Evolutionary conservation across 2,888 invertebrate species (phyloP), one percentile per base, ranked within the genome.

Genomic region (Physocephala rufipes): DNA sequence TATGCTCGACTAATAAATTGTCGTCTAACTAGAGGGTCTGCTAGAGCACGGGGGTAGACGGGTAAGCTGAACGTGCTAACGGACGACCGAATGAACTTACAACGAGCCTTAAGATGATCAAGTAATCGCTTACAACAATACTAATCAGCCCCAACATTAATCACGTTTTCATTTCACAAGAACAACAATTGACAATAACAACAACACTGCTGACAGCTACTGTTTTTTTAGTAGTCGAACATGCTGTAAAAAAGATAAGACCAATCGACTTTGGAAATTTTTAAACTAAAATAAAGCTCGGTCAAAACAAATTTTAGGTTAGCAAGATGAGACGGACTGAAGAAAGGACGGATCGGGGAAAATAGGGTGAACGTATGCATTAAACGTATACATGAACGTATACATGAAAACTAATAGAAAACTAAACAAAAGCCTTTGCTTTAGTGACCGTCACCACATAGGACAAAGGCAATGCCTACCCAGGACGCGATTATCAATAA

Each of bases 121-220:
- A 71, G 21, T 58, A 67, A 61, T n/a, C 36, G 59, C 36, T 58
- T 59, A 70, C 36, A 59, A 45, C 65, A 69, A 64, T 55, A 58
- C 2, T 45, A 21, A 68, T 26, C 49, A 68, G 36, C 68, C 61
- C 30, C 30, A 16, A 51, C 68, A 61, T 68, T 51, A 68, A 62
- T 68, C 68, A 68, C 68, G 68, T 51, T 67, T 68, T 61, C 43
- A 5, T 28, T 24, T 28, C 13, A 58, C 58, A 26, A 26, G 5
- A 28, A 28, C 49, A 36, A 36, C 36, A 36, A 36, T 9, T 9
- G 9, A 36, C 36, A 36, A 36, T 4, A 36, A 36, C 9, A 36
- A 36, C 36, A 36, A 36, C 36, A 65, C 13, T 51, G 15, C 15
- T 51, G 49, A 15, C 36, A 19, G 66, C 66, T 66, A 43, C 66